phyloP scores from a whole-genome alignment of 2,113 vertebrate species.

The Probosciger aterrimus region DNA sequence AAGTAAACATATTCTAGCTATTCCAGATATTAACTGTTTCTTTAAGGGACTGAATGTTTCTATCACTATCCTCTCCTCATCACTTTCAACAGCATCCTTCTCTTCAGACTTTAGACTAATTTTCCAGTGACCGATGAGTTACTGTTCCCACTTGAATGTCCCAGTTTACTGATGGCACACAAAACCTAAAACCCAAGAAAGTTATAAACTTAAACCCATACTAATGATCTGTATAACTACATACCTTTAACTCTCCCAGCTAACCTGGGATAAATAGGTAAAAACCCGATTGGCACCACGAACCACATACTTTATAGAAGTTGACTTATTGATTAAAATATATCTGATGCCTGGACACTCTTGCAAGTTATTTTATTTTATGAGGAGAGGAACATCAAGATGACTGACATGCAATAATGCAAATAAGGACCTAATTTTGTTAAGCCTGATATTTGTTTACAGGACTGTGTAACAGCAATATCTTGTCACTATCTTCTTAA shows the following conservation, averaged over 20 bases:
- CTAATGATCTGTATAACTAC: not conserved
- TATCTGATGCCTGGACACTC: not conserved
- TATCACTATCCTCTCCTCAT: not conserved
- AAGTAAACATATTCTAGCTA: not conserved
- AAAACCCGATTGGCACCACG: not conserved
- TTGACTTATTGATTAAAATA: not conserved
- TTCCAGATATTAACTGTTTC: not conserved
- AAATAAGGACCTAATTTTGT: not conserved
- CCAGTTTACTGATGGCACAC: not conserved
- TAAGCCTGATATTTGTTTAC: not conserved
- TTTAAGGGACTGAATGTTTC: not conserved
- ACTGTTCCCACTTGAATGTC: not conserved
- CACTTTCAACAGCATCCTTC: not conserved
- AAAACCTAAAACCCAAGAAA: not conserved
- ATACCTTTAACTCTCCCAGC: not conserved
- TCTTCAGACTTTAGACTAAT: not conserved
- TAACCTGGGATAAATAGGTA: not conserved
- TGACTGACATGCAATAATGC: not conserved
- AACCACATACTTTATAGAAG: not conserved
- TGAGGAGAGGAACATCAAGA: not conserved
- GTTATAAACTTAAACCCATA: not conserved
- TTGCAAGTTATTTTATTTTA: not conserved
- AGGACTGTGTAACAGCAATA: not conserved
- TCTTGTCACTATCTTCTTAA: not conserved
- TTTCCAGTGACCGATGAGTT: not conserved